Evolutionary conservation across 1,140 invertebrate genomes (phyloP), one percentile per base, ranked within the genome.

Genomic region (Drosophila orosa): DNA sequence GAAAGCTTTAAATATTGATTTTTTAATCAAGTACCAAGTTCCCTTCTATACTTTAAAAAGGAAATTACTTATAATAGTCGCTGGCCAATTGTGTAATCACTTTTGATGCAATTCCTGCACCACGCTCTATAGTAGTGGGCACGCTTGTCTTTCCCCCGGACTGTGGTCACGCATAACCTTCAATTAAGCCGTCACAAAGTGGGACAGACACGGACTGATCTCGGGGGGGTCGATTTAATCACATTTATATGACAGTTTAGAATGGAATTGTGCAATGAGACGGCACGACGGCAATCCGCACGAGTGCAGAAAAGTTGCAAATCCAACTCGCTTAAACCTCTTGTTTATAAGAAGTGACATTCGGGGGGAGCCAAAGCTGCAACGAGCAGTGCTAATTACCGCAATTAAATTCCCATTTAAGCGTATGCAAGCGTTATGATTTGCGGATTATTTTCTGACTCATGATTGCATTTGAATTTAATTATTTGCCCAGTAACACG

Each of bases 101-200:
- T 78, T 85, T 85, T 39, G 52, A 29, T 61, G 74, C 61, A 75
- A 65, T 72, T 37, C 55, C 44, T 39, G 24, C 44, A 55, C 65
- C 58, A 61, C 54, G 54, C 55, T 48, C 15, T 37, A 59, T 59
- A 8, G 44, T 61, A 47, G 6, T 54, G 27, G 12, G 33, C 25
- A 33, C 25, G 31, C 37, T 50, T 60, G 31, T 39, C 40, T 60
- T 48, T 22, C 15, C 12, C 54, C 33, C 47, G 37, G 24, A 37
- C 56, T 57, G 50, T 45, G 57, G 66, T 76, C 66, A 62, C 45
- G 48, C 61, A 82, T 62, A 73, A 66, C 62, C 78, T 86, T 82
- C 71, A 82, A 86, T 86, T 79, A 87, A 79, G 60, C 66, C 76
- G 71, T 76, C 67, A 76, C 79, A 67, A 73, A 73, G 56, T 66